Evolutionary conservation across 2,113 vertebrate species (phyloP), one percentile per base, ranked within the genome.

Genomic region (Atherinomorus stipes): DNA sequence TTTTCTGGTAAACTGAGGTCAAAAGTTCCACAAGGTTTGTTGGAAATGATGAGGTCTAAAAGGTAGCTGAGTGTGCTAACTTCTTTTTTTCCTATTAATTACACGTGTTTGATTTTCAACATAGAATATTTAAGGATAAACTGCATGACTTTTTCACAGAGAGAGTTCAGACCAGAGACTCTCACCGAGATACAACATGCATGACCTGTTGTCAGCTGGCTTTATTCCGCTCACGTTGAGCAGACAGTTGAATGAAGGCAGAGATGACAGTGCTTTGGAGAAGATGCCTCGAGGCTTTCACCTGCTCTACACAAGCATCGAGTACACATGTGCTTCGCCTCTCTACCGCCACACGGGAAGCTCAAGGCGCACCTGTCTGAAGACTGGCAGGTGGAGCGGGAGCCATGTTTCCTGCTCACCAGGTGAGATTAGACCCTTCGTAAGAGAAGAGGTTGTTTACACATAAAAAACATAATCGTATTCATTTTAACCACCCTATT

Each of bases 361-460:
- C 87, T 92, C 94, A 76, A 90, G 93, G 11, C 95, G 96, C 71
- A 97, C 95, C 0, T 97, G 97, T 72, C 92, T 97, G 50, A 96
- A 93, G 89, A 96, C 94, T 3, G 96, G 96, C 16, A 96, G 95
- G 84, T 98, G 97, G 96, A 98, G 96, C 59, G 97, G 97, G 16
- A 92, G 92, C 54, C 95, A 95, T 37, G 94, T 96, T 11, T 92
- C 95, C 76, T 99, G 96, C 40, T 84, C 95, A 70, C 96, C 96
- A 78, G 95, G 96, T 97, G 93, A 94, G 64, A 65, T 28, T 45
- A 53, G 2, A 34, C 8, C 31, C 4, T 34, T 34, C 31, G 9
- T 34, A 34, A 8, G 8, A 8, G 4, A 34, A 34, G 31, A 34
- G 31, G 31, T 34, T 34, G 31, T 34, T 34, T 34, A 34, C 5